Evolutionary conservation across 2,888 invertebrate species (phyloP).

Genomic region (Drosophila nr. fundita): DNA sequence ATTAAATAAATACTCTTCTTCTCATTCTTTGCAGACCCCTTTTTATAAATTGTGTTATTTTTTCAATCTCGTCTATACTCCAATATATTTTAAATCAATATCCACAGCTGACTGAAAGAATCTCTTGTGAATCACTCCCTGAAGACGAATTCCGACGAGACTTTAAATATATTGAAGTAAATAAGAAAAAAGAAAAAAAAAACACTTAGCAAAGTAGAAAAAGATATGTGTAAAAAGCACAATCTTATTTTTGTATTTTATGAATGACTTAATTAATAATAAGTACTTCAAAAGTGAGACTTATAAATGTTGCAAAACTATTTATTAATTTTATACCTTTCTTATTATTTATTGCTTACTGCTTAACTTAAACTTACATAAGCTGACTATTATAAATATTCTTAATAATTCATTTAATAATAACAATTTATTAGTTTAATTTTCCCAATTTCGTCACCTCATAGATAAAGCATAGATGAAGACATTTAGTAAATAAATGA

Average conservation of each 20-base stretch:
- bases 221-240: not conserved
- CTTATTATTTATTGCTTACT: too few species aligned
- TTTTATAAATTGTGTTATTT: too few species aligned
- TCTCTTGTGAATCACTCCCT: not conserved
- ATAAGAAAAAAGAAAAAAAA: not conserved
- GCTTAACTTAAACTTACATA: not conserved
- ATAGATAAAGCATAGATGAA: too few species aligned
- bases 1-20: too few species aligned
- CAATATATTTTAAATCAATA: not conserved
- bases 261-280: too few species aligned
- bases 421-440: not conserved
- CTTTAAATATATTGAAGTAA: not conserved
- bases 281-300: too few species aligned
- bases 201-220: not conserved
- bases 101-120: not conserved
- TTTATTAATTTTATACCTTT: not conserved
- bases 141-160: not conserved
- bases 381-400: not conserved
- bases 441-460: not conserved
- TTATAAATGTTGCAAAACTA: not conserved
- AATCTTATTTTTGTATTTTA: not conserved
- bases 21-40: too few species aligned
- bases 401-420: not conserved
- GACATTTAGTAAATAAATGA: not conserved
- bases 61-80: not conserved